Percentiles rank a stretch among this genome's conserved stretches.
Evolutionary conservation across 2,888 invertebrate species (phyloP).

Genomic region (Dasypolia templi): DNA sequence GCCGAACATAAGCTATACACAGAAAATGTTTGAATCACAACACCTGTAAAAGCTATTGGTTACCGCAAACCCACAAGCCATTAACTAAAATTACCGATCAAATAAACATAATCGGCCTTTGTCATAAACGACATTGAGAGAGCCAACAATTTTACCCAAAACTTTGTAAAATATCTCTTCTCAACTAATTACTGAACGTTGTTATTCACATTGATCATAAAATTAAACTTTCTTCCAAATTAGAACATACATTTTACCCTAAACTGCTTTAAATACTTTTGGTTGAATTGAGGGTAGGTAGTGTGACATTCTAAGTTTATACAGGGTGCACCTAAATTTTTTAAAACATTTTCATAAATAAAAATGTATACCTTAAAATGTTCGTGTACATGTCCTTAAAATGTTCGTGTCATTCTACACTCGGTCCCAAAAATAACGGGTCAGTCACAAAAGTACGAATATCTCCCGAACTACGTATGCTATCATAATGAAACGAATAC

Average conservation of each 20-base stretch:
- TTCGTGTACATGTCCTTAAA: too few species aligned
- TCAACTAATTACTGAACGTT: constrained; percentile 45
- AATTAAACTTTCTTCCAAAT: constrained; percentile 55
- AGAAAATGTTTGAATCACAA: background rate
- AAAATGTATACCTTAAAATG: too few species aligned
- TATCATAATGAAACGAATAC: too few species aligned
- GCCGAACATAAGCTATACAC: background rate
- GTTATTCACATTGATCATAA: constrained; percentile 57
- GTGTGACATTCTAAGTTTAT: constrained; percentile 16
- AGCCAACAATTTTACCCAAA: constrained; percentile 33
- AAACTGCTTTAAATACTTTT: constrained; percentile 49
- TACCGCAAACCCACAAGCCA: background rate
- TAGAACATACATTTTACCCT: constrained; percentile 44
- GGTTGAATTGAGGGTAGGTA: constrained; percentile 28
- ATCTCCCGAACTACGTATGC: too few species aligned
- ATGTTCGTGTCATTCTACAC: too few species aligned
- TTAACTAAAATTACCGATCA: constrained; percentile 32
- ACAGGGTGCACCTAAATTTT: constrained; percentile 5
- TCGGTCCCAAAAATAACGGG: too few species aligned
- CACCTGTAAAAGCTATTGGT: background rate
- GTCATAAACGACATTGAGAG: constrained; percentile 15
- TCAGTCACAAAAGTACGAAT: too few species aligned
- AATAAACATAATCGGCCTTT: constrained; percentile 43
- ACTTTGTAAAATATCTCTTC: constrained; percentile 46
- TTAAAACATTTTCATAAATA: too few species aligned